Base-by-base conservation (phyloP, 2,797 vertebrate genomes). In the Pseudopleuronectes americanus region DNA sequence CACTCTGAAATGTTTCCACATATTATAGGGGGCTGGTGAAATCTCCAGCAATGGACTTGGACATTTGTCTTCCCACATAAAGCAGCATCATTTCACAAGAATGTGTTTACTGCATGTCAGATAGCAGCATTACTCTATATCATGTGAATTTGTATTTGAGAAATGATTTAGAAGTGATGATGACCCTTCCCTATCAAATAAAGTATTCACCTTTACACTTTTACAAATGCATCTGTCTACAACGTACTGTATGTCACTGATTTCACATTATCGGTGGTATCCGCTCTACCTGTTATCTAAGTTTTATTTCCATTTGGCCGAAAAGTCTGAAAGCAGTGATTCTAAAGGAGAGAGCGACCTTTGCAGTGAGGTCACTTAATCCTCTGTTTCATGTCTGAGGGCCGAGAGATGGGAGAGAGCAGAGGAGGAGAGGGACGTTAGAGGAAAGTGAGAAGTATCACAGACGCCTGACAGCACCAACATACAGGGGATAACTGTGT, bases 351-450 rank as follows among this genome's bases (percentile, higher is more conserved):
- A 56, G 45, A 60, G 21, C 41, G 64, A 57, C 33, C 23, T n/a
- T 59, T 69, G 28, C 49, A 77, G n/a, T 16, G 4, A 56, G 57
- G 51, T 28, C 74, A 61, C 54, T 67, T 63, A 84, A 83, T 81
- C 51, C 19, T 47, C 31, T 53, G 43, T 72, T 72, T 82, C 58
- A 49, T 49, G 59, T 53, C 31, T 51, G 67, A 76, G 61, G 54
- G 26, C 55, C 65, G 49, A 6, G 43, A 53, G 53, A 57, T n/a
- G 19, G 52, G 62, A 76, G 58, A 57, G 1, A 38, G 71, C 33
- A 61, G 13, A 51, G 58, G 23, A 36, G 31, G 38, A 22, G 52
- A 65, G 51, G 26, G 26, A 43, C 64, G 63, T 60, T 33, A 59
- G 31, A 64, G 41, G 57, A 57, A 77, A 66, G 65, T 62, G 54